These are phyloP conservation scores for Sarcophaga peregrina DNA, from an alignment of 1,140 invertebrate genomes.

Conservation along the genomic window DNA sequence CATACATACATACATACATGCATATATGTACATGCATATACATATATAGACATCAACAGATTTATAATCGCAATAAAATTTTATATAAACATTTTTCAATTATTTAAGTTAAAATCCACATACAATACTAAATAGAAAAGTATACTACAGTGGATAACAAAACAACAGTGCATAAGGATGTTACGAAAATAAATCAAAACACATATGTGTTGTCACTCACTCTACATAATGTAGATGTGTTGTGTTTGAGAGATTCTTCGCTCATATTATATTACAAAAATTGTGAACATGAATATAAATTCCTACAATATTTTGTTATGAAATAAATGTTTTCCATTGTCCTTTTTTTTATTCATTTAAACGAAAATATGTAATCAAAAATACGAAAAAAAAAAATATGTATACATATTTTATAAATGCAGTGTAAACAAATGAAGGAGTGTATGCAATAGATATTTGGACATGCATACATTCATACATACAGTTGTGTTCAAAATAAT, in stretches of 20 bases:
- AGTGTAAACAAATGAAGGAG: background rate
- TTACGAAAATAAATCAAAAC: no score
- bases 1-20: background rate
- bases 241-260: no score
- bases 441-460: background rate
- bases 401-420: background rate
- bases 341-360: background rate
- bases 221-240: background rate
- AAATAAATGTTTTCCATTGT: background rate
- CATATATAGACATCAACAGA: background rate
- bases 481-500: no score
- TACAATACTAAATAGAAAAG: background rate
- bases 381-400: background rate
- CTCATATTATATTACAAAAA: background rate
- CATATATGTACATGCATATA: background rate
- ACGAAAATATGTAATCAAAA: constrained; percentile 16
- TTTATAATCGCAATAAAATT: constrained; percentile 24
- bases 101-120: background rate
- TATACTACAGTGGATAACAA: no score
- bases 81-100: constrained; percentile 15
- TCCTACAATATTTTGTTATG: background rate
- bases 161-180: no score
- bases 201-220: no score
- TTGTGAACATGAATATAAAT: background rate
- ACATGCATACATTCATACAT: background rate